Percentiles rank a stretch among this genome's conserved stretches.
phyloP scores from a whole-genome alignment of 2,888 invertebrate genomes.

The Drosophila mimetica region DNA sequence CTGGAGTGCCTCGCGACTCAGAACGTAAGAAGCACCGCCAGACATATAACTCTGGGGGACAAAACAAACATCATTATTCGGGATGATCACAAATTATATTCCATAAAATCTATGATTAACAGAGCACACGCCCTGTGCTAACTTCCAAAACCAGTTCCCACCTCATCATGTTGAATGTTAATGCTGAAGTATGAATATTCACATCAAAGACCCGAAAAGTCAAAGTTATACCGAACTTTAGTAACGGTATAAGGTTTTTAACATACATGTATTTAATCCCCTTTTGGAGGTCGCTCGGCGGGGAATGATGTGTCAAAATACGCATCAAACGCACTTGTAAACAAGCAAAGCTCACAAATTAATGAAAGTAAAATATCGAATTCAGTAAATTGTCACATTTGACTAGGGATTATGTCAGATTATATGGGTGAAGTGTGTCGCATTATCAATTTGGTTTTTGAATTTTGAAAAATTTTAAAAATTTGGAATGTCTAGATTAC shows the following conservation, averaged over 20 bases:
- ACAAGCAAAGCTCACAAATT: constrained; percentile 17
- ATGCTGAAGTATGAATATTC: constrained; percentile 24
- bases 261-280: constrained; percentile 37
- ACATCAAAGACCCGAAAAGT: constrained; percentile 30
- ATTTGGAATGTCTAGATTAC: too few species aligned
- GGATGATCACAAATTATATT: background rate
- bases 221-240: constrained; percentile 36
- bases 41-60: constrained; percentile 91
- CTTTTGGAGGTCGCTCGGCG: constrained; percentile 47
- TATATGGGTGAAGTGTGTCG: constrained; percentile 1
- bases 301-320: constrained; percentile 56
- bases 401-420: constrained; percentile 8
- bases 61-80: background rate
- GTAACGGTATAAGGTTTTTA: constrained; percentile 51
- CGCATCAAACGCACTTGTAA: constrained; percentile 40
- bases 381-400: constrained; percentile 19
- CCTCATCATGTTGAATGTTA: background rate
- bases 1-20: constrained; percentile 92
- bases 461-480: too few species aligned
- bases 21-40: constrained; percentile 96
- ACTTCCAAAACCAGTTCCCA: constrained; percentile 20
- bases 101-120: constrained; percentile 6
- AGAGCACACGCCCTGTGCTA: constrained; percentile 18
- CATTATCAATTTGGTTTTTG: too few species aligned
- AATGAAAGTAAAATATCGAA: constrained; percentile 29